Base-by-base conservation (phyloP, 2,797 vertebrate species). In the Enteromius anoplus region DNA sequence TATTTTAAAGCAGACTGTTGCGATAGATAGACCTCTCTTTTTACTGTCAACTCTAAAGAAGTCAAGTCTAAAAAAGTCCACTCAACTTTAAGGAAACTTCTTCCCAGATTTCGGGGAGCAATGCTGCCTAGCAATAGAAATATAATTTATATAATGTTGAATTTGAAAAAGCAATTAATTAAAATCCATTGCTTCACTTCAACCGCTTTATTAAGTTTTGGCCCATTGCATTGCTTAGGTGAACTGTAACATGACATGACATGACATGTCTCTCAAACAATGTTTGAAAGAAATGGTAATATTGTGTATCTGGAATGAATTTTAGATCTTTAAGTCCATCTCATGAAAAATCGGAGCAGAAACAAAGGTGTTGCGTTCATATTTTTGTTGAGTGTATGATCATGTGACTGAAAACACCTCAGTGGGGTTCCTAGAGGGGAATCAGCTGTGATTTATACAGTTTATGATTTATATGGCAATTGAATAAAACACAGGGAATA, bases 1-100 rank as follows among this genome's bases (percentile, higher is more conserved):
- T 92, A 87, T 86, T 91, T 86, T 76, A 83, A 88, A 86, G 75
- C 58, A 51, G 1, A 42, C 32, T 69, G 37, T 71, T 71, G 26
- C 40, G 55, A 62, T 53, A 11, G 11, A 81, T 81, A 21, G 8
- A 62, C 2, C 9, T 21, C 58, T 77, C 76, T 60, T 37, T 55
- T 51, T 64, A 4, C 32, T 47, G 26, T 47, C 12, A 34, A 49
- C 4, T 26, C 3, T 69, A 51, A 72, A 9, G 37, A 8, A 40
- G 37, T 40, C 7, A 21, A 12, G 10, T 55, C 37, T 40, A 40
- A 40, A 40, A 40, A 7, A 69, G 37, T 69, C 37, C 42, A 14
- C 66, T 71, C 23, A 29, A 47, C 8, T 29, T 47, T 47, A 17
- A 29, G 14, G 7, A 47, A 9, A 71, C 7, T 29, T 14, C 2